A percentile compares a stretch with the other conserved stretches of the same genome.
These are phyloP conservation scores for Calliphora vomitoria DNA, from an alignment of 2,888 invertebrate species.

Conservation along the genomic window DNA sequence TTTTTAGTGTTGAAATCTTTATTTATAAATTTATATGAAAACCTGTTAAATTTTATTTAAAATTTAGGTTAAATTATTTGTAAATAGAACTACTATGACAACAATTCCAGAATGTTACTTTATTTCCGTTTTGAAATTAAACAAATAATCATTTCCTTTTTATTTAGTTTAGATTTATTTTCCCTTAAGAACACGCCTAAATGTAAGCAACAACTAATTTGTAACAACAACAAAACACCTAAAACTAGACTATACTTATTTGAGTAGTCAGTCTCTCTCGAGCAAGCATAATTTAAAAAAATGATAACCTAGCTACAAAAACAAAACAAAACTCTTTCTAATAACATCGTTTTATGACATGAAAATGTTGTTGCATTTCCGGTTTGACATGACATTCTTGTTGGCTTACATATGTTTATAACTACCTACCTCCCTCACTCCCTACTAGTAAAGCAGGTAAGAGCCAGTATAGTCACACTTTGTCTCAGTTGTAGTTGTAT, in stretches of 20 bases:
- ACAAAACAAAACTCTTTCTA: constrained; percentile 12
- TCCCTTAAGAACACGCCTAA: constrained; percentile 30
- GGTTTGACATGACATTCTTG: constrained; percentile 31
- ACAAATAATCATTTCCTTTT: constrained; percentile 45
- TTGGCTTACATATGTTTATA: background rate
- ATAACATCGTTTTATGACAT: constrained; percentile 42
- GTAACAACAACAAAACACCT: constrained; percentile 32
- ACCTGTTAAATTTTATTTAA: background rate
- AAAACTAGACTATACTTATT: constrained; percentile 55
- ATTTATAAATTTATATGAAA: background rate
- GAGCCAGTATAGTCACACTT: no score
- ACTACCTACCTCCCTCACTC: background rate
- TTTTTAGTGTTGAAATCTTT: background rate
- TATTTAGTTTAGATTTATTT: background rate
- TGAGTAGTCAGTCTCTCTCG: background rate
- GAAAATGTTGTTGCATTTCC: constrained; percentile 68
- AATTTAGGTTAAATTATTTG: no score
- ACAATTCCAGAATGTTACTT: background rate
- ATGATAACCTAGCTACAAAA: constrained; percentile 32
- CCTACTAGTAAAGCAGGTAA: no score
- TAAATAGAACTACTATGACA: background rate
- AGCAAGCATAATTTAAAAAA: constrained; percentile 21
- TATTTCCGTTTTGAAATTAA: constrained; percentile 29
- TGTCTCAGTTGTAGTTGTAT: background rate
- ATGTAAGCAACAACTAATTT: constrained; percentile 70